Base-by-base conservation (phyloP, 2,888 invertebrate genomes). In the Synanthedon vespiformis region DNA sequence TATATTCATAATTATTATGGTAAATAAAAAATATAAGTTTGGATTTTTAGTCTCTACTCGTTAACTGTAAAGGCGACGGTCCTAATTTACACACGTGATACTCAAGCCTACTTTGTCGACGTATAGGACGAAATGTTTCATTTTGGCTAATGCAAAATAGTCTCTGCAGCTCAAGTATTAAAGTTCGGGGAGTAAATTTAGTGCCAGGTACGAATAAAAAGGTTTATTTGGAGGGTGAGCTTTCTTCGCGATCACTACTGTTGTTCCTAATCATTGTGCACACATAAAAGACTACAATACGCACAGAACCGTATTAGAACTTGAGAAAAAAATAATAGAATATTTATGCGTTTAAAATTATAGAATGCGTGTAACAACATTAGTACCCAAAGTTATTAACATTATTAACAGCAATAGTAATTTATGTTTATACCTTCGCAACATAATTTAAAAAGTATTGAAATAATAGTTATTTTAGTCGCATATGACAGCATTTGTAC, bases 191-290 rank as follows among this genome's bases (percentile, higher is more conserved):
- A 16, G 10, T 8, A 12, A 34, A 44, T 56, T 63, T 60, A 57
- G 52, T 54, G 55, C 61, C 63, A 72, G 68, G 65, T 68, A 67
- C 64, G 60, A 61, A 60, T 63, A 71, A 76, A 76, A 75, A 74
- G 60, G 65, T 73, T 70, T 74, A 68, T 75, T 77, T 67, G 72
- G 68, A 78, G 80, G 84, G 82, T 73, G 70, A 69, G 77, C 78
- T 83, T 85, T 82, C 83, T 83, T 86, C 59, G 70, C 77, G 76
- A 72, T 73, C 75, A 72, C 72, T 74, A 70, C 70, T 78, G 74
- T 83, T 80, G 78, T 80, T 77, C 72, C 54, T 59, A 55, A 60
- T 60, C 60, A 58, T 60, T 60, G 58, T 60, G 70, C 69, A 68
- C 72, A 65, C 61, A 77, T 76, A 77, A 80, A 78, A 77, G 73